Conservation (phyloP, 2,888 invertebrate species). For the Drosophila mimetica region DNA sequence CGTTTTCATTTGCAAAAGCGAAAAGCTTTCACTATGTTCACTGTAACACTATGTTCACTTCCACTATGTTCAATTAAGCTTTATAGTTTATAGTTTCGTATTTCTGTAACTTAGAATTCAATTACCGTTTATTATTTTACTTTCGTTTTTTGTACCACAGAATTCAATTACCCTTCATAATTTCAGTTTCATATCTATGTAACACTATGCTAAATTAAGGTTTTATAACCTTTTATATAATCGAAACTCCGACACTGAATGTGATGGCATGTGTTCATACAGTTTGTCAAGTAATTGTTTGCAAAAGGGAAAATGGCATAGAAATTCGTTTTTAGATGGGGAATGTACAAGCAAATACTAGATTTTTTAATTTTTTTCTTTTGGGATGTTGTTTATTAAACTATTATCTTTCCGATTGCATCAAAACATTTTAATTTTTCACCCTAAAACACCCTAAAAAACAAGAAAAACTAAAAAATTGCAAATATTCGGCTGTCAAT, state of each 20-base stretch:
- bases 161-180: background rate
- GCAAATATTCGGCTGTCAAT: too few species aligned
- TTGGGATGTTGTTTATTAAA: too few species aligned
- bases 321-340: too few species aligned
- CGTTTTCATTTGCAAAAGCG: background rate
- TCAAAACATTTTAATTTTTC: too few species aligned
- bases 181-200: background rate
- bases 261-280: background rate
- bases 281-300: too few species aligned
- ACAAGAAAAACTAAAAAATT: too few species aligned
- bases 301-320: too few species aligned
- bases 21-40: background rate
- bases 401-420: too few species aligned
- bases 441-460: too few species aligned
- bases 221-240: background rate
- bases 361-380: too few species aligned
- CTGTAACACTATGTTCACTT: background rate
- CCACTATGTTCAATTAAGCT: background rate
- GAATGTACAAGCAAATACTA: too few species aligned
- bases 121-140: background rate
- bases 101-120: background rate
- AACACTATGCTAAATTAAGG: background rate
- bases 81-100: background rate
- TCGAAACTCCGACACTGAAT: background rate
- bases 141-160: background rate